These are phyloP conservation scores for Lasiurus cinereus DNA, from an alignment of 2,113 vertebrate species.

Conservation along the genomic window DNA sequence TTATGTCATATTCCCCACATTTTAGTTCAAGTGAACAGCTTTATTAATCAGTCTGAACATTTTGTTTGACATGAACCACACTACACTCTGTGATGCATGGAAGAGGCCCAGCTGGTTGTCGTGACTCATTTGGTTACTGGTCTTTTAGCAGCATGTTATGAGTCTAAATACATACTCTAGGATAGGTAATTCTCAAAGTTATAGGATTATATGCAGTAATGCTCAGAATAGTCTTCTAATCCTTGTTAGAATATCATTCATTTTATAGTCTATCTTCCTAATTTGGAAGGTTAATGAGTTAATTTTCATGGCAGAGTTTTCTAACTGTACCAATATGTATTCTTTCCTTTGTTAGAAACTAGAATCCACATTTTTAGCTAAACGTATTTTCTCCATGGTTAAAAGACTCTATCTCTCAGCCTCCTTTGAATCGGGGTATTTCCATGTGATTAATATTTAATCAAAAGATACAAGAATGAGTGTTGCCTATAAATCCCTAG, in stretches of 20 bases:
- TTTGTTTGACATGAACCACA: slow-evolving; percentile 77
- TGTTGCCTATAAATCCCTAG: background rate
- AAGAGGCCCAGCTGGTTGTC: slow-evolving; percentile 71
- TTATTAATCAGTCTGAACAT: slow-evolving; percentile 52
- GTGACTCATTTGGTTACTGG: slow-evolving; percentile 59
- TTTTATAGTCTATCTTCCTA: slow-evolving; percentile 22
- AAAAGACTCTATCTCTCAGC: background rate
- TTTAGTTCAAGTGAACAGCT: slow-evolving; percentile 48
- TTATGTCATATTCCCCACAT: background rate
- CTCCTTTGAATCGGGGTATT: background rate
- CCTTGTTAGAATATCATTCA: background rate
- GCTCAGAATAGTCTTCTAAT: background rate
- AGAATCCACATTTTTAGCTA: background rate
- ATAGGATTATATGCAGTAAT: background rate
- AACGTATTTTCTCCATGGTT: background rate
- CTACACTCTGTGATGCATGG: slow-evolving; percentile 12
- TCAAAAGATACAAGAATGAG: background rate
- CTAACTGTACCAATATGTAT: background rate
- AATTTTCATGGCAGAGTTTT: background rate
- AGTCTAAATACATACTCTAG: slow-evolving; percentile 36
- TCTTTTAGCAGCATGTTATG: slow-evolving; percentile 52
- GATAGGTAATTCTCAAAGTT: slow-evolving; percentile 41
- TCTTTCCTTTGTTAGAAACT: slow-evolving; percentile 1
- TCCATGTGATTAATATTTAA: background rate
- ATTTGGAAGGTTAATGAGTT: background rate